These are phyloP conservation scores for Epinephelus lanceolatus DNA, from an alignment of 2,113 vertebrate species.

Conservation along the genomic window DNA sequence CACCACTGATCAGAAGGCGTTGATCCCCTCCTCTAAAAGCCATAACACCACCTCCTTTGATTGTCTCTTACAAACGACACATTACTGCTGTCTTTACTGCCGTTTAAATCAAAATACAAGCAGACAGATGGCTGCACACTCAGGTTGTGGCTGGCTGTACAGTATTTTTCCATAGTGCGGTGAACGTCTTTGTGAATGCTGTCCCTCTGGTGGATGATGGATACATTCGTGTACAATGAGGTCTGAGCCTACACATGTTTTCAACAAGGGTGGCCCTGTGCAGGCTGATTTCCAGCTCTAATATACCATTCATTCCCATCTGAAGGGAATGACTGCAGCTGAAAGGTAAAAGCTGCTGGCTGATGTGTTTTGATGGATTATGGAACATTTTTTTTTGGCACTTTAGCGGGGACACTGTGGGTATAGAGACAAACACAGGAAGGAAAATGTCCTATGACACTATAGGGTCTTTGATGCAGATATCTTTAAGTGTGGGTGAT, in stretches of 20 bases:
- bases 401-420: neutral
- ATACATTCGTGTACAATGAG: constrained; percentile 69
- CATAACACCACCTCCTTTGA: constrained; percentile 12
- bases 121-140: constrained; percentile 29
- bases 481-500: constrained; percentile 17
- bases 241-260: constrained; percentile 75
- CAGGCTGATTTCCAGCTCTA: constrained; percentile 48
- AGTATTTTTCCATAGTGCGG: constrained; percentile 71
- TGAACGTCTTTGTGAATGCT: constrained; percentile 69
- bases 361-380: constrained; percentile 45
- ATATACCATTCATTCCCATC: constrained; percentile 35
- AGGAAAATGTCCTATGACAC: constrained; percentile 9
- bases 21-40: constrained; percentile 4
- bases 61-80: constrained; percentile 40
- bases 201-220: constrained; percentile 70
- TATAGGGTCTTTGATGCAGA: constrained; percentile 19
- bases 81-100: constrained; percentile 42
- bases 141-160: constrained; percentile 53
- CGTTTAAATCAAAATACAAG: constrained; percentile 29
- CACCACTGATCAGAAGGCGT: neutral
- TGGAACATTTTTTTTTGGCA: constrained; percentile 38
- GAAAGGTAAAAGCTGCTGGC: constrained; percentile 43
- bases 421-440: constrained; percentile 8
- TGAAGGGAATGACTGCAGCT: constrained; percentile 63
- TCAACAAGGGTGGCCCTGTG: constrained; percentile 72